A percentile compares a stretch with the other conserved stretches of the same genome.
Evolutionary conservation across 2,113 vertebrate species (phyloP).

Genomic region (Uropsilus gracilis): DNA sequence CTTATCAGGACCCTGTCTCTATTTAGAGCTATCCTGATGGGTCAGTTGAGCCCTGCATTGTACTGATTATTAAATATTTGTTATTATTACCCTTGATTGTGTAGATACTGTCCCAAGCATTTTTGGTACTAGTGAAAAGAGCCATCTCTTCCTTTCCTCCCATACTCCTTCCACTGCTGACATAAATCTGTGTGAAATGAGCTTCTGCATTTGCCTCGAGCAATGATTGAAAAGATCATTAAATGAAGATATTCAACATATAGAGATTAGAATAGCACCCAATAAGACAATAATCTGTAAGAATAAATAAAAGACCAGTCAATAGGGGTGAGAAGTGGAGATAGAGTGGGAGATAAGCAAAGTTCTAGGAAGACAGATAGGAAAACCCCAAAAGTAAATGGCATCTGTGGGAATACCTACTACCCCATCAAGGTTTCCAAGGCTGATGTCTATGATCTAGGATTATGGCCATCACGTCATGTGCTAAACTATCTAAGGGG

Average conservation of each 20-base stretch:
- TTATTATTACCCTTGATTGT: background rate
- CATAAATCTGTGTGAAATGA: background rate
- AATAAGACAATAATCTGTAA: background rate
- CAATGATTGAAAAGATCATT: background rate
- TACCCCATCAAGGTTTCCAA: background rate
- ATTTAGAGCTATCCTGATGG: background rate
- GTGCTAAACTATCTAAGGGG: background rate
- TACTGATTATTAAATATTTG: background rate
- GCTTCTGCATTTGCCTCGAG: background rate
- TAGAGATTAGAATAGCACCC: background rate
- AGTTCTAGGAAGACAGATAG: background rate
- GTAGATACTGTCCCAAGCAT: background rate
- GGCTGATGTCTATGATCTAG: background rate
- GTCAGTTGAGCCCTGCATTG: background rate
- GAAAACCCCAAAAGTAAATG: background rate
- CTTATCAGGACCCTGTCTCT: background rate
- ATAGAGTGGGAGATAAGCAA: background rate
- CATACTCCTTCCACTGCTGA: background rate
- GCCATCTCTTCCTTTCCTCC: background rate
- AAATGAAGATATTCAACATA: background rate
- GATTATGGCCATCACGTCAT: background rate
- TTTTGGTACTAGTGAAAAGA: background rate
- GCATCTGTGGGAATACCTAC: background rate
- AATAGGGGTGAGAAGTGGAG: background rate
- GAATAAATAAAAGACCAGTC: background rate